Percentiles rank a stretch among this genome's conserved stretches.
Conservation (phyloP, 2,113 vertebrate genomes). For the Corythaeola cristata region DNA sequence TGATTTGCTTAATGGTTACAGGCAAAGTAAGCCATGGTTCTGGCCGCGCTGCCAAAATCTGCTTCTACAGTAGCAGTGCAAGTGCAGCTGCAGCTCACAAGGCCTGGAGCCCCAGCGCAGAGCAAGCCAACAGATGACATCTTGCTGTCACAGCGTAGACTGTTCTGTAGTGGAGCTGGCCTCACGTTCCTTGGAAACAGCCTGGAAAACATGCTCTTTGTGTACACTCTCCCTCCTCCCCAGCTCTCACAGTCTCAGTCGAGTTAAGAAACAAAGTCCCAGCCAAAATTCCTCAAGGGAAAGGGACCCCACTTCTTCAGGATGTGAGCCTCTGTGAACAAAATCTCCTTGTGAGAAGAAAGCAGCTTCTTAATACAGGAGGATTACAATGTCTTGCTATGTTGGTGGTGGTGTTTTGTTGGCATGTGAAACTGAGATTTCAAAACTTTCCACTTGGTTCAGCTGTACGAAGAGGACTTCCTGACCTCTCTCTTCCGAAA, state of each 20-base stretch:
- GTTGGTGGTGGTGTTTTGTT: background rate
- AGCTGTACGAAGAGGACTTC: background rate
- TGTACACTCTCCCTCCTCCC: background rate
- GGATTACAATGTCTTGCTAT: slow-evolving; percentile 2
- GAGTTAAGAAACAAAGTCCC: slow-evolving; percentile 38
- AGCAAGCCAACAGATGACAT: slow-evolving; percentile 49
- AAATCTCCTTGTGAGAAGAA: slow-evolving; percentile 55
- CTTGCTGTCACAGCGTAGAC: slow-evolving; percentile 15
- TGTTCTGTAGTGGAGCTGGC: slow-evolving; percentile 19
- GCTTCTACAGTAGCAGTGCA: slow-evolving; percentile 44
- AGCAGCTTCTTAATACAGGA: slow-evolving; percentile 17
- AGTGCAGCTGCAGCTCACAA: slow-evolving; percentile 52
- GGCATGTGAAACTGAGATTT: slow-evolving; percentile 32
- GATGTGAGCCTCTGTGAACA: slow-evolving; percentile 45
- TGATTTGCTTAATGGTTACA: background rate
- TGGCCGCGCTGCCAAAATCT: slow-evolving; percentile 4
- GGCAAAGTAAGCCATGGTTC: background rate
- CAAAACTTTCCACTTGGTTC: slow-evolving; percentile 39
- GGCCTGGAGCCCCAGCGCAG: slow-evolving; percentile 23
- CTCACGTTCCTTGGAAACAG: slow-evolving; percentile 64
- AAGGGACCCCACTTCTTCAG: slow-evolving; percentile 29
- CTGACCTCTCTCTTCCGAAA: background rate
- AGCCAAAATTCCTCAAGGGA: slow-evolving; percentile 56
- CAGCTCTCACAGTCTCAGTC: slow-evolving; percentile 7
- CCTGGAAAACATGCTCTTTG: slow-evolving; percentile 49